Evolutionary conservation across 37 sponge, comb jelly and placozoan genomes (phyloP), one percentile per base, ranked within the genome.

Genomic region (Lycopodina hypogea): DNA sequence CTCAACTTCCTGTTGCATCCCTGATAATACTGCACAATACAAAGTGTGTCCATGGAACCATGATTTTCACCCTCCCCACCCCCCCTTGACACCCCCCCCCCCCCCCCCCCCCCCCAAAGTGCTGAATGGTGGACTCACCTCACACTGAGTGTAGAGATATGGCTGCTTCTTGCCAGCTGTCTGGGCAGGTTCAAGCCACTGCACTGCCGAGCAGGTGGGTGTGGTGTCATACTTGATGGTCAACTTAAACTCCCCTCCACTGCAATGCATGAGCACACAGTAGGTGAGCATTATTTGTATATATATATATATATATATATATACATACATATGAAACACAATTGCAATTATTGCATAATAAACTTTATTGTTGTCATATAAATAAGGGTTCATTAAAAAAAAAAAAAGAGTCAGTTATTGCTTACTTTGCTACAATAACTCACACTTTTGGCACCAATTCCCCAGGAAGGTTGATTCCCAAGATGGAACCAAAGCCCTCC

Each of bases 61-160:
- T n/a, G n/a, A n/a, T n/a, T n/a, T n/a, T n/a, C n/a, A n/a, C n/a
- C n/a, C n/a, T n/a, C n/a, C n/a, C n/a, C n/a, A n/a, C n/a, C n/a
- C n/a, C n/a, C n/a, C n/a, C n/a, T n/a, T n/a, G n/a, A n/a, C n/a
- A n/a, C n/a, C n/a, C n/a, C n/a, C n/a, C n/a, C n/a, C n/a, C n/a
- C n/a, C n/a, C n/a, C n/a, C n/a, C n/a, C n/a, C n/a, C n/a, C n/a
- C n/a, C n/a, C n/a, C n/a, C n/a, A n/a, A n/a, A n/a, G n/a, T n/a
- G n/a, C n/a, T n/a, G n/a, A n/a, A n/a, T n/a, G n/a, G n/a, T 48
- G 21, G 14, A 78, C 42, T n/a, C 33, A 92, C 93, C 75, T 92
- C 92, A 52, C 91, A 90, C 81, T 96, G 97, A 0, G 97, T 96
- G 72, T 86, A 96, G 57, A 96, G 87, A 41, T 93, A 96, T 22